Base-by-base conservation (phyloP, 2,113 vertebrate genomes). In the Muntiacus muntjak region DNA sequence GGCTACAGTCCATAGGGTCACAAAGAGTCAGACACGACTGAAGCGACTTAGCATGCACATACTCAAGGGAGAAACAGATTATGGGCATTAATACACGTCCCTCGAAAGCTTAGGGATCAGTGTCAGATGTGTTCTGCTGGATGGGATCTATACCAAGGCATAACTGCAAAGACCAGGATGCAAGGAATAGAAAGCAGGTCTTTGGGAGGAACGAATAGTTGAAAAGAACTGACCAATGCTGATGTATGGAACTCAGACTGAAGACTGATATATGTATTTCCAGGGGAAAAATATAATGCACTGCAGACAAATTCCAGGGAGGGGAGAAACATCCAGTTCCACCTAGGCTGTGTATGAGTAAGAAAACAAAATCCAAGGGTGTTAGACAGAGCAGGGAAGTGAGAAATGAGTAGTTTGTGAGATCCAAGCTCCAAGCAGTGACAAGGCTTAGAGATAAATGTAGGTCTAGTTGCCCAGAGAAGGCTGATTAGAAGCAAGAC, bases 121-220 rank as follows among this genome's bases (percentile, higher is more conserved):
- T n/a, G 7, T 7, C 43, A 97, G 43, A 21, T 11, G 43, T 2
- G 26, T 12, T 78, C 9, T 6, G 2, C 15, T 19, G 57, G 14
- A 60, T 26, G 19, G 7, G 1, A 14, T 82, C 71, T 52, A 11
- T 26, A 2, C 2, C 5, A 1, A 23, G 4, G 14, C 6, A 45
- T 9, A 33, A 21, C 25, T 45, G 3, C 23, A 23, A 1, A 1
- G 0, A 17, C 55, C 47, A 28, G 79, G 26, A 25, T 74, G 26
- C 40, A 43, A 15, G 33, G 6, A 50, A 55, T 16, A 45, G 2
- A 3, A n/a, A 26, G 17, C 3, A 78, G 16, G 17, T 33, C 33
- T 96, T 89, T 47, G 25, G 67, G 3, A 92, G 33, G 11, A 95
- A 50, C 0, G 2, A 28, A 71, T 3, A 45, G 11, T 30, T 82